Percentiles rank a stretch among this genome's conserved stretches.
Conservation (phyloP, 1,140 invertebrate genomes). For the Plodia interpunctella region DNA sequence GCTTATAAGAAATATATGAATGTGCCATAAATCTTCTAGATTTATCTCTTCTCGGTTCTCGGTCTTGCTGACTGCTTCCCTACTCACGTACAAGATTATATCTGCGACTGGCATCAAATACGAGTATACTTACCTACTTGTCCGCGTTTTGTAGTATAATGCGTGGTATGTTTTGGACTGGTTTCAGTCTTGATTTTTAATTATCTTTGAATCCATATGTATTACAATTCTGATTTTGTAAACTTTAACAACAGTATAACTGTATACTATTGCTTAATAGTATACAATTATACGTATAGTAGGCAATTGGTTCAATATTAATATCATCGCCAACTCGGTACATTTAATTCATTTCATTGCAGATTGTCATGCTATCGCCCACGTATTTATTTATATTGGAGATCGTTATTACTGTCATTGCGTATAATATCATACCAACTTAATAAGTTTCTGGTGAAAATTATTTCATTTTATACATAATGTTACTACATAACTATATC, state of each 20-base stretch:
- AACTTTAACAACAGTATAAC: no score
- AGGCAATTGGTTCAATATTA: no score
- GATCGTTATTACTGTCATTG: background rate
- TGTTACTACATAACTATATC: no score
- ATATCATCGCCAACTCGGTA: background rate
- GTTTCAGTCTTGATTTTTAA: background rate
- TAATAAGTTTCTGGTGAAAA: no score
- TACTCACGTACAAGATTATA: constrained; percentile 4
- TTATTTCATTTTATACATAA: no score
- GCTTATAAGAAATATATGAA: background rate
- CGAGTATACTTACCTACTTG: background rate
- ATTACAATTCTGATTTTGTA: no score
- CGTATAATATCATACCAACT: no score
- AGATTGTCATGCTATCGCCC: background rate
- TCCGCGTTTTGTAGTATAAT: background rate
- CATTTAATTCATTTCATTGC: background rate
- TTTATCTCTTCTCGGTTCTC: background rate
- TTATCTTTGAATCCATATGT: no score
- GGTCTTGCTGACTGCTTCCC: background rate
- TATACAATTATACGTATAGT: no score
- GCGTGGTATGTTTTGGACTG: background rate
- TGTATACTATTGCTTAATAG: no score
- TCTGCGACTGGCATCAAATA: background rate
- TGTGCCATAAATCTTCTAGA: constrained; percentile 3
- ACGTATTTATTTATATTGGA: background rate